Conservation (phyloP, 2,113 vertebrate genomes). For the Ranitomeya variabilis region DNA sequence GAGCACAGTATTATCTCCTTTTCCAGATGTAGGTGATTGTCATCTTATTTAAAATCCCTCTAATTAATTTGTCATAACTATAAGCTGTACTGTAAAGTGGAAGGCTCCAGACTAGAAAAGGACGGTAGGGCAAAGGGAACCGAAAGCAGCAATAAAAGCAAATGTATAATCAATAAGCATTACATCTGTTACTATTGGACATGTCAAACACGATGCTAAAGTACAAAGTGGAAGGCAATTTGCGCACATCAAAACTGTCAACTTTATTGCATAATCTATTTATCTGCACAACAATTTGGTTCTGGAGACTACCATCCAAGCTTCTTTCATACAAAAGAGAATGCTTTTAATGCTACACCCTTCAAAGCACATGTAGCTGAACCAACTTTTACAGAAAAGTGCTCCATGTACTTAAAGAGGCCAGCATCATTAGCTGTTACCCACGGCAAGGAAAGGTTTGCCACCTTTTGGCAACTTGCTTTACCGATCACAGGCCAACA, state of each 20-base stretch:
- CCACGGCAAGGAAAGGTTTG: neutral
- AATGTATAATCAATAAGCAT: slow-evolving; percentile 18
- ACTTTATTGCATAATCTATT: slow-evolving; percentile 7
- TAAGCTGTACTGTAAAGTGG: neutral
- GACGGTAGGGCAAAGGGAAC: neutral
- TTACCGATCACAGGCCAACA: too few relatives aligned
- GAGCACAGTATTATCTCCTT: slow-evolving; percentile 4
- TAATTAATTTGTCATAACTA: slow-evolving; percentile 8
- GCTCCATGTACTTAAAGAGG: neutral
- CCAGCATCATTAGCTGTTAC: neutral
- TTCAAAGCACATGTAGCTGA: neutral
- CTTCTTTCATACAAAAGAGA: neutral
- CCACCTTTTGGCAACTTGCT: neutral
- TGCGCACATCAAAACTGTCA: neutral
- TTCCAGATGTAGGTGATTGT: neutral
- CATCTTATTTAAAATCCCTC: neutral
- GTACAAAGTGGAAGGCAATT: neutral
- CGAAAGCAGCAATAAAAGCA: slow-evolving; percentile 26
- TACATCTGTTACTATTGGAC: neutral
- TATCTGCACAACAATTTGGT: neutral
- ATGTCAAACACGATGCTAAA: neutral
- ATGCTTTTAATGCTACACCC: neutral
- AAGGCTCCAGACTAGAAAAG: neutral
- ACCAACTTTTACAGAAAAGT: neutral
- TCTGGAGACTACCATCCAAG: neutral